Evolutionary conservation across 2,888 invertebrate species (phyloP).

Genomic region (Cryptocheilus praepositus): DNA sequence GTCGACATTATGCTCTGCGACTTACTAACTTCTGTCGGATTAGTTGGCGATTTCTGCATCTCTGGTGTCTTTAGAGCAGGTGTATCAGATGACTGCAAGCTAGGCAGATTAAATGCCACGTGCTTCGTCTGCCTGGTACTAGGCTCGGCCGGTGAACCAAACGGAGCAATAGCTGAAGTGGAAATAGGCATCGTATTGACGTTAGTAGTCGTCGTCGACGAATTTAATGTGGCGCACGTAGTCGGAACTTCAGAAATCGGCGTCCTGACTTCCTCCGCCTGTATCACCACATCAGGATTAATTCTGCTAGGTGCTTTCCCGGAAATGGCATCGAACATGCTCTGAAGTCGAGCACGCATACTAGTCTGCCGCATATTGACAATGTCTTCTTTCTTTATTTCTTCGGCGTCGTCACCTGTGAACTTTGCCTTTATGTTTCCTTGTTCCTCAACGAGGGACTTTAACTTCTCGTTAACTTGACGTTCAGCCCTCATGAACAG

Average conservation of each 20-base stretch:
- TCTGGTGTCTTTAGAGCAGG: no score
- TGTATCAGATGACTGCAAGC: conserved; percentile 9
- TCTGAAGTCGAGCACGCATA: conserved; percentile 69
- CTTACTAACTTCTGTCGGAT: no score
- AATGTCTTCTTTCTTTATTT: conserved; percentile 71
- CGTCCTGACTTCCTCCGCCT: conserved; percentile 64
- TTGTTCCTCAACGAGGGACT: conserved; percentile 65
- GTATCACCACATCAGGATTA: conserved; percentile 71
- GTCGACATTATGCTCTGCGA: no score
- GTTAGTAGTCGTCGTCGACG: conserved; percentile 65
- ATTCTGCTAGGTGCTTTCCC: conserved; percentile 68
- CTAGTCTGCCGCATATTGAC: conserved; percentile 70
- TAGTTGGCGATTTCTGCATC: neutral
- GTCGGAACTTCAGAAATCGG: conserved; percentile 25
- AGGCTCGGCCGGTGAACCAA: conserved; percentile 50
- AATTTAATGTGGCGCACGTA: conserved; percentile 57
- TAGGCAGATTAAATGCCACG: conserved; percentile 62
- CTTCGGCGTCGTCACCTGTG: conserved; percentile 63
- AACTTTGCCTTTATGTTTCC: conserved; percentile 62
- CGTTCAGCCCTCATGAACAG: conserved; percentile 71
- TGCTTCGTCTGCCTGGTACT: conserved; percentile 54
- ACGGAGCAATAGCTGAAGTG: conserved; percentile 64
- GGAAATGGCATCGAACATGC: conserved; percentile 72
- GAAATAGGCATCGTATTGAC: conserved; percentile 69
- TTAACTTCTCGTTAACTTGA: conserved; percentile 65